A percentile compares a stretch with the other conserved stretches of the same genome.
phyloP scores from a whole-genome alignment of 2,113 vertebrate species.

The Heloderma charlesbogerti region DNA sequence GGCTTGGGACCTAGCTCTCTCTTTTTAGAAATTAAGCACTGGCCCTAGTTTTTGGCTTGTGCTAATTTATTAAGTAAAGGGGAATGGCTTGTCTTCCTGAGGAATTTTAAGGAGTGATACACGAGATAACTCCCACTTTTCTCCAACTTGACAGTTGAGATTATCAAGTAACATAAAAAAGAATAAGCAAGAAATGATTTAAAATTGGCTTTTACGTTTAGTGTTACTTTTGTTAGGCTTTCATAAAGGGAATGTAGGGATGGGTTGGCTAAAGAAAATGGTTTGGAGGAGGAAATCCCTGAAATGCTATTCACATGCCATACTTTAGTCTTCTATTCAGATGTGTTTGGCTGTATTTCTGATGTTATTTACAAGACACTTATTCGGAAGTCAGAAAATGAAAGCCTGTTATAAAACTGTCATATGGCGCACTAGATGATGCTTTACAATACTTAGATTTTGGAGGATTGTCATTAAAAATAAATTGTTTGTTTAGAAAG shows the following conservation, averaged over 20 bases:
- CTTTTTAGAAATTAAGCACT: not conserved
- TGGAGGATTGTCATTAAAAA: not conserved
- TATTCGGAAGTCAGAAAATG: not conserved
- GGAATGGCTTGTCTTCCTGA: not conserved
- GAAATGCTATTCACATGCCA: too few relatives aligned
- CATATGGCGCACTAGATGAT: too few relatives aligned
- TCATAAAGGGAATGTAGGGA: not conserved
- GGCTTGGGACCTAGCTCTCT: not conserved
- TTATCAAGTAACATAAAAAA: not conserved
- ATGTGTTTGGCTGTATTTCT: not conserved
- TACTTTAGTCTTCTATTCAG: not conserved
- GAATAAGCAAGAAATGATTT: not conserved
- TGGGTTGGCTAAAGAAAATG: not conserved
- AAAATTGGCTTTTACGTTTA: not conserved
- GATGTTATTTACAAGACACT: not conserved
- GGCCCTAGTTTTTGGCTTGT: not conserved
- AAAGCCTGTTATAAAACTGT: not conserved
- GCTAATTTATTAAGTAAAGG: not conserved
- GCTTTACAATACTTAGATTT: not conserved
- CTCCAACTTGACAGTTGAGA: not conserved
- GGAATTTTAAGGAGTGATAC: not conserved
- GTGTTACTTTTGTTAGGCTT: not conserved
- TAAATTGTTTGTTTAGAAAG: not conserved
- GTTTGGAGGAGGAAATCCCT: not conserved
- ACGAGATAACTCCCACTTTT: not conserved